Evolutionary conservation across 2,888 invertebrate genomes (phyloP), one percentile per base, ranked within the genome.

Genomic region (Prosapia bicincta): DNA sequence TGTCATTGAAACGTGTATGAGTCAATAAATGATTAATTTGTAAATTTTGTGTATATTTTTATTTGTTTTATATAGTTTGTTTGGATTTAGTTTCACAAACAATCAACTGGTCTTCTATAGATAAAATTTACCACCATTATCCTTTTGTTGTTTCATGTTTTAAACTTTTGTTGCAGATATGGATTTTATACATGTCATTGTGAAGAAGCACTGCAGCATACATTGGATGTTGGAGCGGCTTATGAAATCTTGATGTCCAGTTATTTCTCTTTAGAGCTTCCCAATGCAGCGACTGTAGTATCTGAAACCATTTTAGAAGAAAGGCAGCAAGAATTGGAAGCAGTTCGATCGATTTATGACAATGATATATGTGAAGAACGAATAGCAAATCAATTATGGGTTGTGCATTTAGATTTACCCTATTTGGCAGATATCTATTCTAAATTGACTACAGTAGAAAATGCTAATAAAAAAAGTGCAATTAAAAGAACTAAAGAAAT

Each of bases 331-430:
- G 94, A 95, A 82, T 90, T 90, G 83, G 89, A 90, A 78, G 92
- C 92, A 0, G 84, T 95, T 32, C 89, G 92, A 84, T 93, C 93
- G 20, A 94, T 94, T 79, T 95, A 93, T 81, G 93, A 92, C 77
- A 85, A 87, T 30, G 9, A 38, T 38, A 87, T 87, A 30, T 94
- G 92, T 83, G 87, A 86, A 81, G 90, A 91, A 78, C 92, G 91
- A 83, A 91, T 93, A 74, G 86, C 87, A 73, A 89, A 93, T 84
- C 82, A 83, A 38, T 88, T 93, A 23, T 95, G 94, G 94, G 88
- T 86, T 78, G 85, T 94, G 0, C 89, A 88, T 81, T 85, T 94
- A 75, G 88, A 90, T n/a, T 76, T 82, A n/a, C 81, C 80, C n/a
- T 82, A 81, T 69, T 75, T 83, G 7, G 71, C 75, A 7, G 75